These are phyloP conservation scores for Leucophenga maculata DNA, from an alignment of 2,888 invertebrate genomes.

Conservation along the genomic window DNA sequence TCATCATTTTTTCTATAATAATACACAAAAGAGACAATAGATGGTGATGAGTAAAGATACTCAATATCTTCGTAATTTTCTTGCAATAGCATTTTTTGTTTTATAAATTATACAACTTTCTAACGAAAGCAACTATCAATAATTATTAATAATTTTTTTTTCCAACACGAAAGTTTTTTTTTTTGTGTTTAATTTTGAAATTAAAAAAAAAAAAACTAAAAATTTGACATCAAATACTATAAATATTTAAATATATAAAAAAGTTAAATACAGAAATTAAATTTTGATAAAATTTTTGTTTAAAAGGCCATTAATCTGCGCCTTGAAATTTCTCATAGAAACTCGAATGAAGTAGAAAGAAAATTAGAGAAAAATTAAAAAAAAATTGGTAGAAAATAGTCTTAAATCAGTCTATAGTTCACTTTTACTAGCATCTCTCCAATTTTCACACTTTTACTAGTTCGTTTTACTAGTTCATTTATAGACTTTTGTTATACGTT, in stretches of 20 bases:
- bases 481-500: too few relatives aligned
- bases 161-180: conserved; percentile 21
- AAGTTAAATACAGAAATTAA: background rate
- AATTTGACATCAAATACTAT: background rate
- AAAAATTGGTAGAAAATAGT: too few relatives aligned
- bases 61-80: background rate
- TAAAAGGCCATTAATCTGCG: too few relatives aligned
- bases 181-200: background rate
- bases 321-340: too few relatives aligned
- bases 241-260: too few relatives aligned
- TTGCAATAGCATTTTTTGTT: conserved; percentile 9
- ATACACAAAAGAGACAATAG: conserved; percentile 29
- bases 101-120: background rate
- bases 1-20: conserved; percentile 72
- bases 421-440: too few relatives aligned
- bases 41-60: conserved; percentile 11
- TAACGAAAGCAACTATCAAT: background rate
- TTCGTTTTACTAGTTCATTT: too few relatives aligned
- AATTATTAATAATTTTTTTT: background rate
- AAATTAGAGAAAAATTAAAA: too few relatives aligned
- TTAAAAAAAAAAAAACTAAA: conserved; percentile 4
- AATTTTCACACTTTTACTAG: too few relatives aligned
- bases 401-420: too few relatives aligned
- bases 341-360: too few relatives aligned
- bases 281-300: too few relatives aligned